Evolutionary conservation across 1,140 invertebrate species (phyloP).

Genomic region (Dendrolimus punctatus): DNA sequence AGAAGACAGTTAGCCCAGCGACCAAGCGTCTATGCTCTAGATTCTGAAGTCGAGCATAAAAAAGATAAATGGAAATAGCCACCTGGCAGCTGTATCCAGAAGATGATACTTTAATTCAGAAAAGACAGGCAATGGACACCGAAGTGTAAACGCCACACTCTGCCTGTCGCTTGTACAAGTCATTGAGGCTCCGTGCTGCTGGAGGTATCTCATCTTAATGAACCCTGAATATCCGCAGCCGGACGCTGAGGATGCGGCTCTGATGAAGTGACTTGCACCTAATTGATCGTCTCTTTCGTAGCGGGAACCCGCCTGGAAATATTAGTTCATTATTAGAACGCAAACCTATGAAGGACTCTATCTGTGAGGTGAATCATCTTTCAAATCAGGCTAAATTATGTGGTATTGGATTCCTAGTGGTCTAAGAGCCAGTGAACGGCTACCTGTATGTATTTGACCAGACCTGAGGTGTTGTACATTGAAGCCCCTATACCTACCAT

Average conservation of each 20-base stretch:
- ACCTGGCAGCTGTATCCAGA: conserved; percentile 41
- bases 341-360: background rate
- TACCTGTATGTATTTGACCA: no score
- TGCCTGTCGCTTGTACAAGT: conserved; percentile 38
- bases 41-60: no score
- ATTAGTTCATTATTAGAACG: background rate
- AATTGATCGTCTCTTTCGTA: conserved; percentile 37
- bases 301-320: conserved; percentile 42
- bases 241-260: conserved; percentile 22
- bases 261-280: conserved; percentile 43
- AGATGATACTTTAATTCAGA: conserved; percentile 36
- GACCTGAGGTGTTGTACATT: no score
- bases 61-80: no score
- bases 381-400: no score
- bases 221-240: conserved; percentile 27
- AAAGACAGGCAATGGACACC: conserved; percentile 30
- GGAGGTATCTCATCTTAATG: conserved; percentile 34
- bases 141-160: conserved; percentile 36
- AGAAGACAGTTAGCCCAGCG: no score
- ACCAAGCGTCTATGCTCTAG: no score
- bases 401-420: no score
- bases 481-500: no score
- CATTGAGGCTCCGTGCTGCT: conserved; percentile 34
- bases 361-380: background rate
- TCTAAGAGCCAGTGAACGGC: no score